A percentile compares a stretch with the other conserved stretches of the same genome.
phyloP scores from a whole-genome alignment of 2,113 vertebrate genomes.

The Caracal caracal region DNA sequence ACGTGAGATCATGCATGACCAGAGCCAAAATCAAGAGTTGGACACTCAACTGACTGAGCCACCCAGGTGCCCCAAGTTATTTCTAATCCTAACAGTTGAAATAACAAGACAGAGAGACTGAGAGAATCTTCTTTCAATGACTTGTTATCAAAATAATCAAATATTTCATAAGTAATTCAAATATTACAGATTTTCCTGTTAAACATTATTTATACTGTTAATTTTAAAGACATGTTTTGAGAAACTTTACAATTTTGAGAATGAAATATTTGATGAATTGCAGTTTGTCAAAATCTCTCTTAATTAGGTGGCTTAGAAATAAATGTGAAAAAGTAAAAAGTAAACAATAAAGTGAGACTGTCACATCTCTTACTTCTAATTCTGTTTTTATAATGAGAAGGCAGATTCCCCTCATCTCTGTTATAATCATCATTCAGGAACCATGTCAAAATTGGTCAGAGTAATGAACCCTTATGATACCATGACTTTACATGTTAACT shows the following conservation, averaged over 20 bases:
- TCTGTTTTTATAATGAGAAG: background rate
- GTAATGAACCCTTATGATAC: background rate
- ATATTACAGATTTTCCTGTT: background rate
- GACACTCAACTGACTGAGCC: too few relatives aligned
- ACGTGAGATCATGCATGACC: too few relatives aligned
- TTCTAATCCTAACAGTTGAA: background rate
- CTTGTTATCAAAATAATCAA: background rate
- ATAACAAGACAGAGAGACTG: background rate
- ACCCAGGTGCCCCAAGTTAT: background rate
- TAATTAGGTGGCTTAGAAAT: background rate
- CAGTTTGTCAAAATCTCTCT: background rate
- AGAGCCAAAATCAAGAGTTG: too few relatives aligned
- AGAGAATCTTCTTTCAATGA: background rate
- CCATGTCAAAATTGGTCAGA: background rate
- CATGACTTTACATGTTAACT: background rate
- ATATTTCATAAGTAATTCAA: background rate
- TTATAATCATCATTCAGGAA: background rate
- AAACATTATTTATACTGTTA: background rate
- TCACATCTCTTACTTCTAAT: background rate
- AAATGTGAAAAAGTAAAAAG: background rate
- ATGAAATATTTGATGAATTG: background rate
- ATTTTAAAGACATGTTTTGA: background rate
- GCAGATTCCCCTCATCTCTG: background rate
- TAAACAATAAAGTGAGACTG: background rate
- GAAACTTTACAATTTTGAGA: background rate